Evolutionary conservation across 2,888 invertebrate species (phyloP).

Genomic region (Salpingus planirostris): DNA sequence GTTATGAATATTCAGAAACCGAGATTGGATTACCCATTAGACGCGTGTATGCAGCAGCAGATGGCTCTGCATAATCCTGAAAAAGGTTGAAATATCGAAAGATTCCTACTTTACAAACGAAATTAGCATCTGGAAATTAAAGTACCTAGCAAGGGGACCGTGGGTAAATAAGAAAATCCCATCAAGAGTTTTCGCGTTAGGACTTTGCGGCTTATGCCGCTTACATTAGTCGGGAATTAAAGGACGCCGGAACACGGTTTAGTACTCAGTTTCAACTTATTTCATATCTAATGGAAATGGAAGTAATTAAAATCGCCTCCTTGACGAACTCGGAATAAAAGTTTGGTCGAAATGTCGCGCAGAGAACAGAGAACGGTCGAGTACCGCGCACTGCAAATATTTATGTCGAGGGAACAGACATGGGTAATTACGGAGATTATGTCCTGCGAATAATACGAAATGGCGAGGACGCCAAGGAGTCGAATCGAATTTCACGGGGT

Average conservation of each 20-base stretch:
- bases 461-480: no score
- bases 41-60: slow-evolving; percentile 11
- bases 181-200: slow-evolving; percentile 6
- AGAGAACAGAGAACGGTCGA: no score
- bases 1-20: slow-evolving; percentile 20
- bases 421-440: no score
- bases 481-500: no score
- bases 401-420: slow-evolving; percentile 8
- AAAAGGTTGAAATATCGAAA: background rate
- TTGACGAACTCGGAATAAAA: slow-evolving; percentile 11
- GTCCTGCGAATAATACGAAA: no score
- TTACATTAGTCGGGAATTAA: slow-evolving; percentile 14
- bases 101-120: background rate
- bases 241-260: slow-evolving; percentile 20
- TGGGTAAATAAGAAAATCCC: slow-evolving; percentile 7
- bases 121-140: slow-evolving; percentile 1
- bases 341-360: no score
- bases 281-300: slow-evolving; percentile 21
- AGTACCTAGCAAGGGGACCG: slow-evolving; percentile 4
- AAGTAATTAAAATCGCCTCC: slow-evolving; percentile 18
- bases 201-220: slow-evolving; percentile 10
- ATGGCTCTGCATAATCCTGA: slow-evolving; percentile 10
- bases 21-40: slow-evolving; percentile 16
- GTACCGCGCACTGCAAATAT: slow-evolving; percentile 11
- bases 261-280: slow-evolving; percentile 19